Base-by-base conservation (phyloP, 1,140 invertebrate genomes). In the Tetramorium simillimum region DNA sequence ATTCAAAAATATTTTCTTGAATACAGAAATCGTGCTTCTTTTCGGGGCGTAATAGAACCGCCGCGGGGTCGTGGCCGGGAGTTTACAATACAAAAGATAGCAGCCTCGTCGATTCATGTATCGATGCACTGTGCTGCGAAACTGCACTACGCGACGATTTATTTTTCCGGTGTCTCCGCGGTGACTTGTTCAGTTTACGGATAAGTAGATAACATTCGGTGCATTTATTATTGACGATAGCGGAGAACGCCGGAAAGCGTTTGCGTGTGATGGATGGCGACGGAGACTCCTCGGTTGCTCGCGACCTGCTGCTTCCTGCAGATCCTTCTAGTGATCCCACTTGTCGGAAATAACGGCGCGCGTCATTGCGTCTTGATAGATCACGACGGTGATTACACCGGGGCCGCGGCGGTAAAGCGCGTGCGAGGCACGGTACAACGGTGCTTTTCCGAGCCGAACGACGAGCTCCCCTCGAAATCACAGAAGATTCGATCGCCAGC, bases 401-500 rank as follows among this genome's bases (percentile, higher is more conserved):
- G n/a, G 60, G 40, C 33, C 3, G 77, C 77, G 63, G 9, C 33
- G 14, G 6, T 21, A 33, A 82, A 16, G 24, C 37, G n/a, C 37
- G 53, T 33, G 24, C 63, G 46, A 82, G 67, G 51, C 51, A 43
- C 53, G 53, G 58, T 21, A 46, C 53, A 37, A 73, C 49, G 80
- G 6, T 37, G 37, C 14, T 33, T 46, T 51, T n/a, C 12, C 53
- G 18, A 60, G 40, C n/a, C 65, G 14, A 62, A 37, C 6, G 21
- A 72, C 37, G 51, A 72, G 6, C 24, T n/a, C n/a, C 53, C 49
- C 53, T 73, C 43, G 80, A 75, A 49, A 84, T 84, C 40, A 37
- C 53, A 9, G 43, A 60, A 75, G 46, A 69, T 84, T 84, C 69
- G 80, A 75, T 84, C 69, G 69, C 69, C 7, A 75, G 3, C 24